Percentiles rank a stretch among this genome's conserved stretches.
These are phyloP conservation scores for Diorhabda sublineata DNA, from an alignment of 1,140 invertebrate species.

Conservation along the genomic window DNA sequence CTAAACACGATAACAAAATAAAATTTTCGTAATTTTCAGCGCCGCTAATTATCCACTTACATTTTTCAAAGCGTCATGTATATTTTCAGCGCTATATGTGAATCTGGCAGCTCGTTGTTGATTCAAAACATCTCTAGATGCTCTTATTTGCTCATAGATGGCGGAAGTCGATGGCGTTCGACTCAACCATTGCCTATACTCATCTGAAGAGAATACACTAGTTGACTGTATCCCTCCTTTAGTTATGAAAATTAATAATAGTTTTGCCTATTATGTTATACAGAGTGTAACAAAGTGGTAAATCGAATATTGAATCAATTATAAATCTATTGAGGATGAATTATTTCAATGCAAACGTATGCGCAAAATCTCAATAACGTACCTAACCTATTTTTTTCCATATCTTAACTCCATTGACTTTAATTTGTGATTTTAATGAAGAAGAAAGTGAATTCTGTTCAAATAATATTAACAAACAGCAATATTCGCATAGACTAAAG, in stretches of 20 bases:
- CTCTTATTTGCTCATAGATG: conserved; percentile 82
- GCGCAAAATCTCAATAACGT: too few species aligned
- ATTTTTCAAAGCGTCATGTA: conserved; percentile 74
- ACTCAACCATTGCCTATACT: conserved; percentile 84
- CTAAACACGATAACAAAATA: conserved; percentile 40
- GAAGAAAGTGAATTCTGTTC: too few species aligned
- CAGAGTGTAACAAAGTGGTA: too few species aligned
- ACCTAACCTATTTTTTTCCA: too few species aligned
- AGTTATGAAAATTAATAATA: conserved; percentile 22
- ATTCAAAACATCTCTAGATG: conserved; percentile 61
- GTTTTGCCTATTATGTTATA: not conserved
- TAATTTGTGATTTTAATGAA: too few species aligned
- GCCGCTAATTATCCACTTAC: conserved; percentile 49
- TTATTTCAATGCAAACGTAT: too few species aligned
- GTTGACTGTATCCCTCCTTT: conserved; percentile 60
- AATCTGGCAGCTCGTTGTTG: conserved; percentile 68
- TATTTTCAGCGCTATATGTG: conserved; percentile 86
- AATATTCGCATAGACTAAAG: too few species aligned
- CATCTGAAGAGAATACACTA: conserved; percentile 83
- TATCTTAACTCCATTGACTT: too few species aligned
- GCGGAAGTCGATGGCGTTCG: conserved; percentile 88
- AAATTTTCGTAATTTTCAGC: too few species aligned
- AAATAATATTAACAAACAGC: too few species aligned
- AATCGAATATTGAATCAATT: too few species aligned
- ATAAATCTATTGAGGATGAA: too few species aligned